Conservation (phyloP, 2,888 invertebrate genomes). For the Cartodere bifasciata region DNA sequence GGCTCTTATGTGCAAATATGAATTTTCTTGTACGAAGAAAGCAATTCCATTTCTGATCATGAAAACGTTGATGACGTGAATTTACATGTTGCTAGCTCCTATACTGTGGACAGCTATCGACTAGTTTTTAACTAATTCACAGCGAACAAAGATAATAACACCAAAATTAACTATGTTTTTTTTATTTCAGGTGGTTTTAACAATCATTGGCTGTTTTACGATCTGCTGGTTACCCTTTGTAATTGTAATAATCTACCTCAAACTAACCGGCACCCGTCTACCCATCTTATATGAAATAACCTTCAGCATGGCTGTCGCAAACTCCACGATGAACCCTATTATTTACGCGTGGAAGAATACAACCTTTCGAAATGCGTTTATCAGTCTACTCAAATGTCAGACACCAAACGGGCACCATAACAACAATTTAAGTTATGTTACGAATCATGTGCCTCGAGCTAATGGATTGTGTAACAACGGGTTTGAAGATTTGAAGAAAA, state of each 20-base stretch:
- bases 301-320: conserved; percentile 57
- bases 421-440: conserved; percentile 31
- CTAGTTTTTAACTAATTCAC: too few relatives aligned
- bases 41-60: too few relatives aligned
- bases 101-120: too few relatives aligned
- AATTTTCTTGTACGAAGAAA: too few relatives aligned
- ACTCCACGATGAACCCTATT: conserved; percentile 69
- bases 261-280: conserved; percentile 18
- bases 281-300: conserved; percentile 28
- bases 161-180: neutral
- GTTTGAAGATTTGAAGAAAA: conserved; percentile 15
- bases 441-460: conserved; percentile 41
- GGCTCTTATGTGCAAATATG: too few relatives aligned
- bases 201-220: conserved; percentile 68
- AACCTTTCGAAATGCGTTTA: conserved; percentile 62
- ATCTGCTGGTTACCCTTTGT: conserved; percentile 74
- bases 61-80: too few relatives aligned
- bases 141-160: too few relatives aligned
- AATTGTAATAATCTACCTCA: conserved; percentile 38
- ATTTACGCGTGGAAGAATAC: conserved; percentile 80
- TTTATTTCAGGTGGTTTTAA: conserved; percentile 54
- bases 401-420: conserved; percentile 42
- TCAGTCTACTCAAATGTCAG: conserved; percentile 51
- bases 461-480: conserved; percentile 38
- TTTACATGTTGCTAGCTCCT: too few relatives aligned